Base-by-base conservation (phyloP, 2,797 vertebrate species). In the Crenuchus spilurus region DNA sequence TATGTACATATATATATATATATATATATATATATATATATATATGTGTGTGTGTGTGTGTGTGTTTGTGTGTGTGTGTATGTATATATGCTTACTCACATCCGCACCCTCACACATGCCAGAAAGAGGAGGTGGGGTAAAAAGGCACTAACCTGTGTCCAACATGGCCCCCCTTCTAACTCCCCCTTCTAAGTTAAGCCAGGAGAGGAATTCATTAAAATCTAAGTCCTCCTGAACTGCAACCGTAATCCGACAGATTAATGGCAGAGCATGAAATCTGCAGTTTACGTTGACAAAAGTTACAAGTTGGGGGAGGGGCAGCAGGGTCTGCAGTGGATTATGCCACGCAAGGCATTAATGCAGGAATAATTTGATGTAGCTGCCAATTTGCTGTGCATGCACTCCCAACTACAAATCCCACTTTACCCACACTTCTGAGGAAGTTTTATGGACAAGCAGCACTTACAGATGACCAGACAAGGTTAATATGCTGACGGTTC, bases 211-310 rank as follows among this genome's bases (percentile, higher is more conserved):
- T 85, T 85, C 85, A 87, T 87, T 87, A 87, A 84, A 85, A 81
- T 79, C 78, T 80, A 83, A 88, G 84, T 87, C 87, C 77, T 85
- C 86, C 90, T 86, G 88, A 90, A 90, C 88, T 90, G 87, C 87
- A 87, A 84, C 85, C 87, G 83, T 93, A 93, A 93, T 93, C 92
- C 87, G 88, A 91, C 92, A 93, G 92, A 93, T 92, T 93, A 94
- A 92, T 92, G 92, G 87, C 90, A 90, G 87, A 88, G 91, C 92
- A 92, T 92, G 91, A 92, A 93, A 93, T 91, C 88, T 87, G 87
- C 84, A 87, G 89, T 92, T 92, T 88, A 84, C 89, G 68, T 90
- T 79, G 82, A 93, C 92, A 94, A 93, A 94, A 92, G 92, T 93
- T 92, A 90, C 90, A 91, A 77, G 87, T 88, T 88, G 84, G 90